Conservation (phyloP, 2,113 vertebrate species). For the Ia io region DNA sequence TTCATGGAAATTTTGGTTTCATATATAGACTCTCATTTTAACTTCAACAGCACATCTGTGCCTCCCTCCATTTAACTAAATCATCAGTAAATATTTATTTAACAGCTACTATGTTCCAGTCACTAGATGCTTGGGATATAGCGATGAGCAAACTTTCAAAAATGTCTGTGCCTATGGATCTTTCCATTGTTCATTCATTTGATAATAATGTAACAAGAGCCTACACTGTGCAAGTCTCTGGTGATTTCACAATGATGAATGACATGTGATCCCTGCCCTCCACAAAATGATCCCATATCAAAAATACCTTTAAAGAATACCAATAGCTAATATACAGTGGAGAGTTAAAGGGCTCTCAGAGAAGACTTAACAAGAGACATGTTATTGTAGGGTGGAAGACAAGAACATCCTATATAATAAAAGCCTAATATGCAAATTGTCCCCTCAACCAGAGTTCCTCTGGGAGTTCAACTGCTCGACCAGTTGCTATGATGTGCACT, state of each 20-base stretch:
- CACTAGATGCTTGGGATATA: neutral
- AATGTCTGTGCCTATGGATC: neutral
- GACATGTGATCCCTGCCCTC: neutral
- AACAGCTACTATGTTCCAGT: neutral
- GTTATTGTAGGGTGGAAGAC: neutral
- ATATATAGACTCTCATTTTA: constrained; percentile 2
- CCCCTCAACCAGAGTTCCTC: too few species aligned
- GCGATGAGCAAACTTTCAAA: neutral
- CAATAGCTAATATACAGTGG: neutral
- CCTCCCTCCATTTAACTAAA: constrained; percentile 1
- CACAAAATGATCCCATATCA: neutral
- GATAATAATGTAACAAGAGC: neutral
- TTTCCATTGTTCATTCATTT: neutral
- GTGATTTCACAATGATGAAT: neutral
- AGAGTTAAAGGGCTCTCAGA: neutral
- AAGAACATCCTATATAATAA: neutral
- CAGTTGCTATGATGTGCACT: too few species aligned
- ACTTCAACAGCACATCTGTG: constrained; percentile 18
- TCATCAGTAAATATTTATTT: neutral
- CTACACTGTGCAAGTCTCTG: neutral
- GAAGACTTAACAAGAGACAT: neutral
- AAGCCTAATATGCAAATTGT: too few species aligned
- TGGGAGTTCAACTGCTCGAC: too few species aligned
- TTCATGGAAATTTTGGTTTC: neutral
- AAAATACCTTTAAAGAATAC: neutral